Conservation (phyloP, 2,113 vertebrate species). For the Probosciger aterrimus region DNA sequence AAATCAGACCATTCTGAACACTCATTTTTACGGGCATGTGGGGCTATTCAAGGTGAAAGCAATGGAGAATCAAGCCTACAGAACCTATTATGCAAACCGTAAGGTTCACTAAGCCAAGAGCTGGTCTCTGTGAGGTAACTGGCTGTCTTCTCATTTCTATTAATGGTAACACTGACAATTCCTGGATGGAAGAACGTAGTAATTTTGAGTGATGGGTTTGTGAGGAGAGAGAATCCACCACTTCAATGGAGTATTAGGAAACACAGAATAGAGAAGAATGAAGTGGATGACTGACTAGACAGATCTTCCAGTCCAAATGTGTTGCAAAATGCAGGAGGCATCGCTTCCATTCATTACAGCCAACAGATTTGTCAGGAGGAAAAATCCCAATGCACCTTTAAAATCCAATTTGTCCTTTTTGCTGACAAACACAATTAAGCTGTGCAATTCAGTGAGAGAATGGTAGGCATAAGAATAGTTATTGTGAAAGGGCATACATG, state of each 20-base stretch:
- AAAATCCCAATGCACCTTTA: not conserved
- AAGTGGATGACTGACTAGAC: not conserved
- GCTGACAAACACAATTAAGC: slow-evolving; percentile 11
- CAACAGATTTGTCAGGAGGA: not conserved
- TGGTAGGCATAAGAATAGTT: not conserved
- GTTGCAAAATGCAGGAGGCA: not conserved
- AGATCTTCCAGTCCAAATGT: not conserved
- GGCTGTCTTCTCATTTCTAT: not conserved
- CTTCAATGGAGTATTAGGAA: not conserved
- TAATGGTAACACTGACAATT: not conserved
- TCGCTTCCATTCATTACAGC: not conserved
- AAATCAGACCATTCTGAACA: not conserved
- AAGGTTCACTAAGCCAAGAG: not conserved
- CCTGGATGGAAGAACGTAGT: not conserved
- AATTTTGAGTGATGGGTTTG: not conserved
- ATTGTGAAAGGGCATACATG: not conserved
- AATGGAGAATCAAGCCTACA: not conserved
- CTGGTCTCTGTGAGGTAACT: not conserved
- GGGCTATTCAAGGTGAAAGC: not conserved
- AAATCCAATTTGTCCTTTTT: not conserved
- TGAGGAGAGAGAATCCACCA: not conserved
- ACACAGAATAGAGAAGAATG: not conserved
- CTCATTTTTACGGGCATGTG: not conserved
- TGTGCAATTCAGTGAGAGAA: not conserved
- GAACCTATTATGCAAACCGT: not conserved